Evolutionary conservation across 2,113 vertebrate species (phyloP), one percentile per base, ranked within the genome.

Genomic region (Natator depressus): DNA sequence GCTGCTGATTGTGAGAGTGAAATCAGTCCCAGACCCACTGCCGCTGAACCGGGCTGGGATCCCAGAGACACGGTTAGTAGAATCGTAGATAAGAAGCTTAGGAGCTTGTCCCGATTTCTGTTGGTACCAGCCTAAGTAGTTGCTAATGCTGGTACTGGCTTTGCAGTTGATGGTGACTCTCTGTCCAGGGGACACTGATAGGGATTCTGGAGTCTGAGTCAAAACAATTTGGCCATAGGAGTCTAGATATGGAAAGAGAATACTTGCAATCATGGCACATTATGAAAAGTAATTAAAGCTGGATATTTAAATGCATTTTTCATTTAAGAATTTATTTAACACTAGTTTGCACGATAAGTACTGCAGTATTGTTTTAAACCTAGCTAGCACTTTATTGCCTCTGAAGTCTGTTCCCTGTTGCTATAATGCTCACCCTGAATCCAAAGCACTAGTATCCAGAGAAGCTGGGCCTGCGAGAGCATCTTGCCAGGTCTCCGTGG

Each of bases 11-110:
- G 19, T 82, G 27, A 51, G 10, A 49, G 75, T 80, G 93, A 82
- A 97, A 51, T 93, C 75, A 75, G 93, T 57, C 7, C 81, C 22
- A 55, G 91, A 94, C 89, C 97, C 97, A 95, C 94, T 95, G 76
- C 72, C 95, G 62, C 79, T 85, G 54, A 97, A 97, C 92, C 96
- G 80, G 9, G 82, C 85, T 57, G 97, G 90, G 91, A 91, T 90
- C 89, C n/a, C 88, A 24, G 91, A 91, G 3, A 3, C 2, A 10
- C 16, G 65, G n/a, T n/a, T 72, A 17, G 35, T 72, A 22, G 65
- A n/a, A 72, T 72, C 31, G 8, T 72, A 72, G 65, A 72, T 22
- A 19, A 72, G 31, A 22, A 72, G 35, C n/a, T 62, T 62, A 16
- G 29, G 59, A 35, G 59, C 5, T 62, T 62, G 59, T 62, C 59